phyloP scores from a whole-genome alignment of 2,797 vertebrate species.

The Rachycentron canadum region DNA sequence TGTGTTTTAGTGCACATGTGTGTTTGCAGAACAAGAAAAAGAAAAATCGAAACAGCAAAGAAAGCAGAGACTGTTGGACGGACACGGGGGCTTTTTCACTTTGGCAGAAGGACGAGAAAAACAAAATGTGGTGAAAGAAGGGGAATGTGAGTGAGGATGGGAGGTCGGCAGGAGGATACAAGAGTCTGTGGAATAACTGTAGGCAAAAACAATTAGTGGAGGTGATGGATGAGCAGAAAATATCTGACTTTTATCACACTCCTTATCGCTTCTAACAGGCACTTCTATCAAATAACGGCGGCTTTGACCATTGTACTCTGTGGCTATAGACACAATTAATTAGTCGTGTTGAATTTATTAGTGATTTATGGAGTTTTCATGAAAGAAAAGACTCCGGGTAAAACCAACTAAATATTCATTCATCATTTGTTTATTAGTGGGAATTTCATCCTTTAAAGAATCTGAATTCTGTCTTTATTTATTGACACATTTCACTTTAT shows the following conservation, averaged over 20 bases:
- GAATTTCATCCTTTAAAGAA: too few species aligned
- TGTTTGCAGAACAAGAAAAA: conserved; percentile 58
- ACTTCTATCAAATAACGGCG: not conserved
- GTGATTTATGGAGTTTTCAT: not conserved
- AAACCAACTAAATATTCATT: not conserved
- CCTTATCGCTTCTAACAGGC: conserved; percentile 17
- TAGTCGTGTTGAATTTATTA: not conserved
- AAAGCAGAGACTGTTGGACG: conserved; percentile 54
- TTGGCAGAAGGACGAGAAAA: conserved; percentile 49
- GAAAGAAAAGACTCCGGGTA: not conserved
- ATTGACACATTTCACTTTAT: too few species aligned
- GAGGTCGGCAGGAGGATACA: conserved; percentile 38
- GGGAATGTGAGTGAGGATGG: conserved; percentile 55
- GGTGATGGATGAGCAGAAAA: conserved; percentile 20
- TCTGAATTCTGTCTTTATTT: too few species aligned
- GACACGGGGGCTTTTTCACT: conserved; percentile 42
- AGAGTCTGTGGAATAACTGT: conserved; percentile 20
- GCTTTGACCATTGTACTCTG: not conserved
- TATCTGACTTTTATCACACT: not conserved
- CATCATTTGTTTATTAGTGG: not conserved
- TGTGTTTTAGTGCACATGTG: not conserved
- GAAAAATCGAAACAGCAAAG: conserved; percentile 57
- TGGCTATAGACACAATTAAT: too few species aligned
- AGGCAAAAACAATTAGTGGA: conserved; percentile 35
- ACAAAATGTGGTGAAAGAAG: conserved; percentile 72